Conservation (phyloP, 2,113 vertebrate genomes). For the Glaucidium brasilianum region DNA sequence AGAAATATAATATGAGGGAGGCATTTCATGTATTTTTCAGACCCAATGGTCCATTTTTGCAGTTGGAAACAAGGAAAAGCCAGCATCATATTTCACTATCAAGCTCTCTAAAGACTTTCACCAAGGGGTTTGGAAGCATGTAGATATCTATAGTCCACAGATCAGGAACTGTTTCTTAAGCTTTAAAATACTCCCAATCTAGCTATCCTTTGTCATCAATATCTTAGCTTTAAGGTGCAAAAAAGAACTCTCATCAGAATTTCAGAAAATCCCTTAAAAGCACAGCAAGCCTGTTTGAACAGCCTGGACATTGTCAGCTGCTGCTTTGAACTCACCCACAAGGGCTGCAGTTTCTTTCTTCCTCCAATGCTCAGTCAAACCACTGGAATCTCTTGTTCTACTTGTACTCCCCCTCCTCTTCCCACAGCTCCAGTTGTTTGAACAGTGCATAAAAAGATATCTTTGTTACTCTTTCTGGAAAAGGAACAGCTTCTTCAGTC, state of each 20-base stretch:
- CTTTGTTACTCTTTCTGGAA: constrained; percentile 31
- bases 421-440: not conserved
- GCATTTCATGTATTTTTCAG: not conserved
- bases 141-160: not conserved
- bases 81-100: not conserved
- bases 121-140: not conserved
- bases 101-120: not conserved
- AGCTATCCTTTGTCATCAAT: not conserved
- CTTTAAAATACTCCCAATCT: not conserved
- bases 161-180: not conserved
- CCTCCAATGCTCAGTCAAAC: not conserved
- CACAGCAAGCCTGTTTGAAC: not conserved
- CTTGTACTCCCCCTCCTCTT: not conserved
- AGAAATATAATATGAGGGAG: not conserved
- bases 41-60: not conserved
- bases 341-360: not conserved
- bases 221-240: not conserved
- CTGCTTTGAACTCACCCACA: not conserved
- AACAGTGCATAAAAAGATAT: constrained; percentile 4
- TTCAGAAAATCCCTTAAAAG: not conserved
- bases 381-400: not conserved
- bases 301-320: not conserved
- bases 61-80: not conserved
- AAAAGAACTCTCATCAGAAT: not conserved
- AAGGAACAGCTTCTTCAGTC: not conserved